These are phyloP conservation scores for Drosophila demipolita DNA, from an alignment of 2,888 invertebrate species.

Conservation along the genomic window DNA sequence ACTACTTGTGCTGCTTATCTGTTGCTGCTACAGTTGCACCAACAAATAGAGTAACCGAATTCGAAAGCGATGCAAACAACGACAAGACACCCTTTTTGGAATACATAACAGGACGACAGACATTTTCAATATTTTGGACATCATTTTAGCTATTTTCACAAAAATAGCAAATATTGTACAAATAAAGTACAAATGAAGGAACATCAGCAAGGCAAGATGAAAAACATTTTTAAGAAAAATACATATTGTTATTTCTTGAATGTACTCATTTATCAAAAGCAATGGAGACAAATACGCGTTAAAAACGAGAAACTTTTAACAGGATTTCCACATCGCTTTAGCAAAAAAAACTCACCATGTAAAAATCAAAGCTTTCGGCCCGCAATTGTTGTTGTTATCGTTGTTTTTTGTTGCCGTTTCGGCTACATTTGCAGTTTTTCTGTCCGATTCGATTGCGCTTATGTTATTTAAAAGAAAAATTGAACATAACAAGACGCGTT, in stretches of 20 bases:
- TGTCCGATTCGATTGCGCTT: constrained; percentile 34
- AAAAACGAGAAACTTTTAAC: neutral
- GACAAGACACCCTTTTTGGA: neutral
- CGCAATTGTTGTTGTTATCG: constrained; percentile 24
- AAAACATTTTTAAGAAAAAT: neutral
- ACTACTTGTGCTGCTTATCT: constrained; percentile 28
- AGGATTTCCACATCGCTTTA: neutral
- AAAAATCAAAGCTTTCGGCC: constrained; percentile 21
- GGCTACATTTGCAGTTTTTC: constrained; percentile 14
- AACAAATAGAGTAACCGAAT: constrained; percentile 5
- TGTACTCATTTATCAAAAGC: neutral
- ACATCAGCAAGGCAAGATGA: neutral
- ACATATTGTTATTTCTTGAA: neutral
- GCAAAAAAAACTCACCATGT: constrained; percentile 44
- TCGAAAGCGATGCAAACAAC: neutral
- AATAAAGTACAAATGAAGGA: neutral
- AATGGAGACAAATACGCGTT: neutral
- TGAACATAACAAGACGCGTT: constrained; percentile 19
- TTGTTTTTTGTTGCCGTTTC: constrained; percentile 11
- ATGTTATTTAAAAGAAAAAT: constrained; percentile 9
- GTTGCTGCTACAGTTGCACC: constrained; percentile 39
- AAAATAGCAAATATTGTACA: neutral
- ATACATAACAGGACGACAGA: neutral
- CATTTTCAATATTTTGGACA: neutral
- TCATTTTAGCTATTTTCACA: neutral